phyloP scores from a whole-genome alignment of 35 echinoderm and acorn worm genomes.

The Amphiura filiformis region DNA sequence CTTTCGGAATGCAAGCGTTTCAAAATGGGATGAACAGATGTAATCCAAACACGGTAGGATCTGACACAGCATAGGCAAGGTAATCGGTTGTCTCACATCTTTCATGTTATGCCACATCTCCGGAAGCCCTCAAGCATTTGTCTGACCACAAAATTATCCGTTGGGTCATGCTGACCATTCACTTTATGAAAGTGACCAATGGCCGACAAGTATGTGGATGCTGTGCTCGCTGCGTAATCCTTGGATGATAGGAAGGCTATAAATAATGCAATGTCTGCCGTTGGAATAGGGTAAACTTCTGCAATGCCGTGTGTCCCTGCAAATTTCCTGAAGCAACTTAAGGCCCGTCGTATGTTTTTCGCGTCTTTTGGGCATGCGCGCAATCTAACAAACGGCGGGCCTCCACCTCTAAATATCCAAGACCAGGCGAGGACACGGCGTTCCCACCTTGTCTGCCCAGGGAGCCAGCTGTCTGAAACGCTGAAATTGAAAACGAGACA shows the following conservation, averaged over 20 bases:
- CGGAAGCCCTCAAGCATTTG: background rate
- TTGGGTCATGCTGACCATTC: background rate
- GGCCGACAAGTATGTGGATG: background rate
- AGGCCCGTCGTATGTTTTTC: background rate
- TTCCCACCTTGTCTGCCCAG: background rate
- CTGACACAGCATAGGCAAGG: background rate
- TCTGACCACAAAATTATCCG: background rate
- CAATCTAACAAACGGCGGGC: background rate
- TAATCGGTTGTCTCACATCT: background rate
- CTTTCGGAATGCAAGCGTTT: background rate
- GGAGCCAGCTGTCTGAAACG: constrained; percentile 24
- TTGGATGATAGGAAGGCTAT: background rate
- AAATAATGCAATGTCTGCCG: background rate
- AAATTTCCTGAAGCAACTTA: background rate
- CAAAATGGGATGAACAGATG: background rate
- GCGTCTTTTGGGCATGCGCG: background rate
- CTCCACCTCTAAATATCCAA: background rate
- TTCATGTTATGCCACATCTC: background rate
- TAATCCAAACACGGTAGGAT: background rate
- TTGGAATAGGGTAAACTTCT: background rate
- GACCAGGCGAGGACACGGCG: background rate
- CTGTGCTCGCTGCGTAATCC: background rate
- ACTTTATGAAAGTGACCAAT: background rate
- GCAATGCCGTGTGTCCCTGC: background rate
- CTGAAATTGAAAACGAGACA: constrained; percentile 25